phyloP scores from a whole-genome alignment of 2,113 vertebrate genomes.

The Plotosus lineatus region DNA sequence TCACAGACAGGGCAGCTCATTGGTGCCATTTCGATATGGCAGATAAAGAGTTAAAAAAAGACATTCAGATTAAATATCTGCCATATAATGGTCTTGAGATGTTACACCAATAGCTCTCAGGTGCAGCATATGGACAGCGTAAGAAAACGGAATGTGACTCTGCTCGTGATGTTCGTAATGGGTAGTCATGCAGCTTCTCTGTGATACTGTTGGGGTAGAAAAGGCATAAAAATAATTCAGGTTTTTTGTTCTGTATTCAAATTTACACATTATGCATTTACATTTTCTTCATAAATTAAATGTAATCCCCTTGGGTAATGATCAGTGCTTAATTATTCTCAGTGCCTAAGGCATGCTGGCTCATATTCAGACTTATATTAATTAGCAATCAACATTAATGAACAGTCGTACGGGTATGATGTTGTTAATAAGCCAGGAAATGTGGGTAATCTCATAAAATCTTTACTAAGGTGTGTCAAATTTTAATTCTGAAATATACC shows the following conservation, averaged over 20 bases:
- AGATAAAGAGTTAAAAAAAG: background rate
- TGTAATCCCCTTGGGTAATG: background rate
- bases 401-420: slow-evolving; percentile 12
- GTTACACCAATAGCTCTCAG: background rate
- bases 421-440: background rate
- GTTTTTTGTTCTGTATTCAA: background rate
- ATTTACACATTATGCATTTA: background rate
- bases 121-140: background rate
- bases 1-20: background rate
- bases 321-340: background rate
- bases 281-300: background rate
- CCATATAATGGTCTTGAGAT: background rate
- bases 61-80: background rate
- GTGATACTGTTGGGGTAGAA: background rate
- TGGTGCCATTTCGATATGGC: background rate
- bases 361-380: slow-evolving; percentile 6
- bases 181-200: background rate
- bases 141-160: background rate
- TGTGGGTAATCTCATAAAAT: background rate
- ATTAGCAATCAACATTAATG: background rate
- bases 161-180: background rate
- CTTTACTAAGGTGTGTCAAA: background rate
- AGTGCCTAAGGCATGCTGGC: background rate
- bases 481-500: background rate
- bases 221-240: background rate